Evolutionary conservation across 2,797 vertebrate genomes (phyloP).

Genomic region (Ctenopoma multispine): DNA sequence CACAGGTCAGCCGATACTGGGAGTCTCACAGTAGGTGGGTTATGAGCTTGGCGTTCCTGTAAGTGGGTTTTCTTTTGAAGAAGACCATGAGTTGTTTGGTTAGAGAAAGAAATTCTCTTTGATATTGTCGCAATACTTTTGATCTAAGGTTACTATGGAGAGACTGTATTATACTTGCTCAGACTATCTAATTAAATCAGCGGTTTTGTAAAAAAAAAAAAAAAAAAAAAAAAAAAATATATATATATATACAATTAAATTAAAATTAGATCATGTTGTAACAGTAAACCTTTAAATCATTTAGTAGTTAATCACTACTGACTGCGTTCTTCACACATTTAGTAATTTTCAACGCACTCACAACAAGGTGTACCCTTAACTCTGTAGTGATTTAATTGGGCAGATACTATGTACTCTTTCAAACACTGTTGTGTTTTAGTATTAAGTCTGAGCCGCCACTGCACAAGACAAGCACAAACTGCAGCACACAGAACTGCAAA

Average conservation of each 20-base stretch:
- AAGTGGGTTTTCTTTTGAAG: constrained; percentile 44
- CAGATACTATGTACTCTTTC: too few relatives aligned
- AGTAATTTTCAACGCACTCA: not conserved
- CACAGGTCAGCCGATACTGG: constrained; percentile 55
- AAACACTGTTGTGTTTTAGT: too few relatives aligned
- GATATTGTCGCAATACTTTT: constrained; percentile 51
- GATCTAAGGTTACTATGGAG: constrained; percentile 55
- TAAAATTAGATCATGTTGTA: constrained; percentile 32
- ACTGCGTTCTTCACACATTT: not conserved
- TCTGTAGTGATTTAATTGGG: too few relatives aligned
- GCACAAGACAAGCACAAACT: too few relatives aligned
- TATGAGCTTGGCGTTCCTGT: constrained; percentile 11
- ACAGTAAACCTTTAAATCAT: not conserved
- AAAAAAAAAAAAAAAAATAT: too few relatives aligned
- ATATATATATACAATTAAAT: too few relatives aligned
- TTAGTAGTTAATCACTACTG: not conserved
- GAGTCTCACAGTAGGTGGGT: constrained; percentile 31
- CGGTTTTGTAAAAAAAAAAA: not conserved
- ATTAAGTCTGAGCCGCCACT: too few relatives aligned
- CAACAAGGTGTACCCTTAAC: too few relatives aligned
- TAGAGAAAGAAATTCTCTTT: constrained; percentile 52
- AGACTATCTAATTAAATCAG: constrained; percentile 26
- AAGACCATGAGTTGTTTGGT: constrained; percentile 6
- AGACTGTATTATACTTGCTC: constrained; percentile 43
- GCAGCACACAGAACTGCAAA: too few relatives aligned